A percentile compares a stretch with the other conserved stretches of the same genome.
Evolutionary conservation across 2,113 vertebrate genomes (phyloP).

Genomic region (Siniperca knerii): DNA sequence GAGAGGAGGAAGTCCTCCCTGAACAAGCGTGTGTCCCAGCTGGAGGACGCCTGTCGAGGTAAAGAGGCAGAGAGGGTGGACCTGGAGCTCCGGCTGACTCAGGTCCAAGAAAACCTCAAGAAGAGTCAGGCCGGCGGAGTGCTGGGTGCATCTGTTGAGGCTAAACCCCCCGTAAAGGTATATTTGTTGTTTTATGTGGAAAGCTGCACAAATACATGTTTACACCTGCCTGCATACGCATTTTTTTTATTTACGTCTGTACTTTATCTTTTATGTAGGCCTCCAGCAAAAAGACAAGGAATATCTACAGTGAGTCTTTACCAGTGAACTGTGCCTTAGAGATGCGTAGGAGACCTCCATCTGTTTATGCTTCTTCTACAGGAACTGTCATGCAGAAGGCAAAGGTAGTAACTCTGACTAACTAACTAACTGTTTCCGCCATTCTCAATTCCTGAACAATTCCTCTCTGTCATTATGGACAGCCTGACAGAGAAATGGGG

Average conservation of each 20-base stretch:
- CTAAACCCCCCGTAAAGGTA: constrained; percentile 85
- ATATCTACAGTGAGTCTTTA: constrained; percentile 84
- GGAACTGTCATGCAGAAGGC: constrained; percentile 95
- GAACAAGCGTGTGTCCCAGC: constrained; percentile 82
- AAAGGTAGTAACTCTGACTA: constrained; percentile 85
- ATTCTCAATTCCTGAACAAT: neutral
- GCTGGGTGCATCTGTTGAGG: constrained; percentile 84
- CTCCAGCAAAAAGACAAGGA: constrained; percentile 74
- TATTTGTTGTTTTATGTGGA: neutral
- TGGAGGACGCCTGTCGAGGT: constrained; percentile 90
- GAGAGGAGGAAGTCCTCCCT: constrained; percentile 85
- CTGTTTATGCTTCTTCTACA: constrained; percentile 87
- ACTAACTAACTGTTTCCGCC: neutral
- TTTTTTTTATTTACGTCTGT: neutral
- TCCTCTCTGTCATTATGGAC: neutral
- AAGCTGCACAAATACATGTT: neutral
- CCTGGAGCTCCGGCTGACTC: constrained; percentile 90
- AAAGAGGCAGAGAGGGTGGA: constrained; percentile 92
- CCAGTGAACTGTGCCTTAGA: constrained; percentile 93
- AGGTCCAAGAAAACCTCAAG: constrained; percentile 94
- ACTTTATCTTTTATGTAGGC: constrained; percentile 29
- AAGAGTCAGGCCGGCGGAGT: constrained; percentile 91
- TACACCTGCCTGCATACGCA: neutral
- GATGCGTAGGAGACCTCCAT: constrained; percentile 90
- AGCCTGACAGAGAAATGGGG: too few species aligned